Evolutionary conservation across 2,888 invertebrate genomes (phyloP).

Genomic region (Flabesymbios commensalis): DNA sequence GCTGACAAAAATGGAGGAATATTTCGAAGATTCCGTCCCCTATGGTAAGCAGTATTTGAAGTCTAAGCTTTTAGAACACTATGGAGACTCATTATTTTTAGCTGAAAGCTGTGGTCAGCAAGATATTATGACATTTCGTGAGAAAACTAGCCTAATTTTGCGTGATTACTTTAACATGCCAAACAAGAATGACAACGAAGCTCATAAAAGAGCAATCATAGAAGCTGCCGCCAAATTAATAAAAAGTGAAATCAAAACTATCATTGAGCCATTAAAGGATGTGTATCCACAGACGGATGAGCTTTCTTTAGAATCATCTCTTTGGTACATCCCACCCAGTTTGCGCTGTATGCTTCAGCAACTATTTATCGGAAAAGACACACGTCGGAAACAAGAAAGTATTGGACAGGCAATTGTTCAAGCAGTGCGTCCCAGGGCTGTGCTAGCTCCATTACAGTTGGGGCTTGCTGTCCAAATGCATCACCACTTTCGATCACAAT

Average conservation of each 20-base stretch:
- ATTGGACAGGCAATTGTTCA: conserved; percentile 1
- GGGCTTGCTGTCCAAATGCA: conserved; percentile 2
- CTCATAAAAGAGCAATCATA: not conserved
- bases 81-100: not conserved
- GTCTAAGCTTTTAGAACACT: not conserved
- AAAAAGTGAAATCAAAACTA: conserved; percentile 3
- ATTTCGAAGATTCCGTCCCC: not conserved
- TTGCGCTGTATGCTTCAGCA: not conserved
- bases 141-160: not conserved
- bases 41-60: conserved; percentile 1
- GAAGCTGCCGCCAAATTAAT: not conserved
- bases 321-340: not conserved
- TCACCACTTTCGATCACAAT: too few species aligned
- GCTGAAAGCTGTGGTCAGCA: not conserved
- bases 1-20: not conserved
- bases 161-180: not conserved
- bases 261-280: not conserved
- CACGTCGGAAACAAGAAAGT: not conserved
- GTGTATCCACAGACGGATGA: not conserved
- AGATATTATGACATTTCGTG: not conserved
- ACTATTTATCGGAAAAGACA: not conserved
- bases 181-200: not conserved
- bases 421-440: not conserved
- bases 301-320: not conserved
- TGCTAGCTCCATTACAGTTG: not conserved